Conservation (phyloP, 1,140 invertebrate species). For the Drosophila pseudoananassae region DNA sequence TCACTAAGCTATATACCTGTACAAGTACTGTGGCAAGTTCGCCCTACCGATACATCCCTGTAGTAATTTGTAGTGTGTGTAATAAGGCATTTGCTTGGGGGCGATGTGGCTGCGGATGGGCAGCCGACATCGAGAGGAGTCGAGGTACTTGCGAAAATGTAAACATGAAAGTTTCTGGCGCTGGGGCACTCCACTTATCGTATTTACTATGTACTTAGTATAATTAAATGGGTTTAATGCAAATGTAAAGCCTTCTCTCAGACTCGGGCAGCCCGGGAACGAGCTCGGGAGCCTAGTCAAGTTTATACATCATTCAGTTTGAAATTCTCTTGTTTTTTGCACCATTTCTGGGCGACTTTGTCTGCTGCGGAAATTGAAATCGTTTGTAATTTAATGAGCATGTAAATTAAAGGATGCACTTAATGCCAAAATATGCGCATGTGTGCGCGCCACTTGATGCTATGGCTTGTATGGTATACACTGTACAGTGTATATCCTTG, state of each 20-base stretch:
- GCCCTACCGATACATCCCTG: background rate
- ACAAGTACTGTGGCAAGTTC: background rate
- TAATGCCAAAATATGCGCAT: conserved; percentile 50
- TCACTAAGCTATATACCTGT: background rate
- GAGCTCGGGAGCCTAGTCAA: conserved; percentile 6
- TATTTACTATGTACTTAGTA: conserved; percentile 82
- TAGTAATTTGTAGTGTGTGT: conserved; percentile 28
- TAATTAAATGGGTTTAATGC: conserved; percentile 81
- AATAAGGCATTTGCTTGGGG: conserved; percentile 41
- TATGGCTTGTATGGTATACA: conserved; percentile 3
- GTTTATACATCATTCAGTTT: conserved; percentile 63
- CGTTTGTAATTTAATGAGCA: conserved; percentile 77
- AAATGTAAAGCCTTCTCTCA: conserved; percentile 42
- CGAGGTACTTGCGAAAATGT: conserved; percentile 48
- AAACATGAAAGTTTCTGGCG: conserved; percentile 45
- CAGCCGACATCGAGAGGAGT: conserved; percentile 29
- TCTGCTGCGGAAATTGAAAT: conserved; percentile 52
- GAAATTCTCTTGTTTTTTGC: conserved; percentile 36
- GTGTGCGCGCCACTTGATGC: background rate
- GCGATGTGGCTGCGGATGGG: background rate
- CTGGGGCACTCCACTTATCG: conserved; percentile 45
- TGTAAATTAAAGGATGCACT: conserved; percentile 79
- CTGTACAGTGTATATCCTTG: conserved; percentile 18
- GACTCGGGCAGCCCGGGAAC: background rate
- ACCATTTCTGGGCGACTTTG: conserved; percentile 33